Base-by-base conservation (phyloP, 1,140 invertebrate species). In the Formica selysi region DNA sequence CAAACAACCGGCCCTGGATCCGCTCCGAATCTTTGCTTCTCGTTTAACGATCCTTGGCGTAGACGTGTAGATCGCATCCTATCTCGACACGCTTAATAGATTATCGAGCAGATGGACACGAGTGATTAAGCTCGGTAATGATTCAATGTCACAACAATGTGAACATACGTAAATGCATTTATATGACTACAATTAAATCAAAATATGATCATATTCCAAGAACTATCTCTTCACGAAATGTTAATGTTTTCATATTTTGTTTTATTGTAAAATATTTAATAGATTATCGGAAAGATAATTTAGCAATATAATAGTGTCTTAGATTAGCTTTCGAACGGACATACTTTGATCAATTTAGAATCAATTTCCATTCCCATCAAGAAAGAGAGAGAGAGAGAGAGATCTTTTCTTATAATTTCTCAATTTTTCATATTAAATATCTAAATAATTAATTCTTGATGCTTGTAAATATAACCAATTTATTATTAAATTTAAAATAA, bases 21-120 rank as follows among this genome's bases (percentile, higher is more conserved):
- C 54, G 68, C 79, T 74, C 62, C 54, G 48, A 71, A 90, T 88
- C 62, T 85, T 87, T 48, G 59, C 22, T 76, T 36, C 76, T 85
- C 67, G 79, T 71, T 71, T 68, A 29, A 67, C 79, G 68, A 71
- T 26, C 68, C 85, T 85, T 74, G 62, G 74, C 88, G 88, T 88
- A 90, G 87, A 76, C 26, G 74, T 87, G 88, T 88, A 90, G 87
- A 76, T 32, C 65, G 59, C 57, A 54, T 51, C 68, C 76, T 41
- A 54, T 80, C 86, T 70, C 68, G 65, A 89, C 86, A 87, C 76
- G 85, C 68, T 90, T 74, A 92, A 89, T 88, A 90, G 90, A 92
- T 92, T 92, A 91, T 87, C 90, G 86, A 86, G 76, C 74, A 79
- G 86, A 65, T 54, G 13, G 19, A 70, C 62, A 80, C 44, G 32